These are phyloP conservation scores for Lamproptera curius DNA, from an alignment of 2,888 invertebrate genomes.

Conservation along the genomic window DNA sequence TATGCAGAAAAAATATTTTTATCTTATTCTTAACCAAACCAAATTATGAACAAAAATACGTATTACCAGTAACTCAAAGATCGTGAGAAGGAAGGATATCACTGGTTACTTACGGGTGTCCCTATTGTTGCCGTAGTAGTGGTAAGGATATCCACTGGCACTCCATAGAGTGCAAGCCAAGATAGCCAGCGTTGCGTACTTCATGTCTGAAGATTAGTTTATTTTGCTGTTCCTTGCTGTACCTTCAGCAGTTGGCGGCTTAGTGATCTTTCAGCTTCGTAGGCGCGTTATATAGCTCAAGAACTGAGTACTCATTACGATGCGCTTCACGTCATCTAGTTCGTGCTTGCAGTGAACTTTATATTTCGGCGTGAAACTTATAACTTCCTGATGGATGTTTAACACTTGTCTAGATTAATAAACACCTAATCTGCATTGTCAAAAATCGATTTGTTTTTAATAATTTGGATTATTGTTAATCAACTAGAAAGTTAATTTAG, in stretches of 20 bases:
- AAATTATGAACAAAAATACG: no score
- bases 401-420: conserved; percentile 48
- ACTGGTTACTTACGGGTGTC: conserved; percentile 67
- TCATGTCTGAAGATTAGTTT: conserved; percentile 40
- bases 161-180: conserved; percentile 50
- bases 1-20: no score
- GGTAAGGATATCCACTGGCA: conserved; percentile 55
- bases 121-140: conserved; percentile 58
- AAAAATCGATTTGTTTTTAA: no score
- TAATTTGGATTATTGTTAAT: no score
- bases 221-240: no score
- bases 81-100: no score
- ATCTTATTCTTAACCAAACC: no score
- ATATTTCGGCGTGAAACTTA: conserved; percentile 56
- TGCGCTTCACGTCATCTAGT: conserved; percentile 48
- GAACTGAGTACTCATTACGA: conserved; percentile 61
- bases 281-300: conserved; percentile 62
- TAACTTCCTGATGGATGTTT: conserved; percentile 56
- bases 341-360: conserved; percentile 48
- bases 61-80: no score
- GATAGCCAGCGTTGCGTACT: conserved; percentile 43
- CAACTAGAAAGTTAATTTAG: no score
- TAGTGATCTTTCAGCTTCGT: conserved; percentile 43
- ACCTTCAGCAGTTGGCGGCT: conserved; percentile 41
- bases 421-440: no score